phyloP scores from a whole-genome alignment of 2,888 invertebrate species.

The Uloborus plumipes region DNA sequence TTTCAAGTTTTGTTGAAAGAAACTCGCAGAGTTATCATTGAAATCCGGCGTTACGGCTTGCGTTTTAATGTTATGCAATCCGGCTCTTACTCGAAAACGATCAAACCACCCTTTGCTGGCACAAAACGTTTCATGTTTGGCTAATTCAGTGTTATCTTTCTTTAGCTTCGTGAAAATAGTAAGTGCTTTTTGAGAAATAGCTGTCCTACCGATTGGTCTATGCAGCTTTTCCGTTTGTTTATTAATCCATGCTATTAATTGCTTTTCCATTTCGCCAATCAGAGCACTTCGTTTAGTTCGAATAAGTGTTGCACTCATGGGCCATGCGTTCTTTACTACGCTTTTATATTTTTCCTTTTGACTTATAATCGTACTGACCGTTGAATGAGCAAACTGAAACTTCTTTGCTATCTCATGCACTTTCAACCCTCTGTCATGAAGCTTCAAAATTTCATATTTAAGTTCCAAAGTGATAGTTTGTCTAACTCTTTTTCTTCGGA shows the following conservation, averaged over 20 bases:
- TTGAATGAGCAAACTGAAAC: background rate
- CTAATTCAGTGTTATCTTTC: background rate
- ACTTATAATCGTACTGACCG: conserved; percentile 9
- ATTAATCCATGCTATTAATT: too few relatives aligned
- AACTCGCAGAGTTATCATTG: too few relatives aligned
- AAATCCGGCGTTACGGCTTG: background rate
- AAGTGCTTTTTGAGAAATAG: too few relatives aligned
- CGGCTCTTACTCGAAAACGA: conserved; percentile 41
- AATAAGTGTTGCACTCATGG: background rate
- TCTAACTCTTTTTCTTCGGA: too few relatives aligned
- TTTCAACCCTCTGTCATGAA: too few relatives aligned
- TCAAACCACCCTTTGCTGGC: conserved; percentile 59
- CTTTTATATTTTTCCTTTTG: conserved; percentile 1
- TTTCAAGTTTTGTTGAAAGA: background rate
- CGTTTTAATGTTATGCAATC: conserved; percentile 51
- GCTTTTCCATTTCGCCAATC: background rate
- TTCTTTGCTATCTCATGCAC: background rate
- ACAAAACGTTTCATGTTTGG: conserved; percentile 28
- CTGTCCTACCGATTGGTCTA: too few relatives aligned
- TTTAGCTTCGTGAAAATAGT: too few relatives aligned
- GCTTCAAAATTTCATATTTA: too few relatives aligned
- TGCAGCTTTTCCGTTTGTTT: too few relatives aligned
- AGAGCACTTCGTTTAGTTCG: background rate
- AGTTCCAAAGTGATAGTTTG: too few relatives aligned
- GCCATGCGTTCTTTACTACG: conserved; percentile 8